Conservation (phyloP, 2,113 vertebrate genomes). For the Peromyscus maniculatus region DNA sequence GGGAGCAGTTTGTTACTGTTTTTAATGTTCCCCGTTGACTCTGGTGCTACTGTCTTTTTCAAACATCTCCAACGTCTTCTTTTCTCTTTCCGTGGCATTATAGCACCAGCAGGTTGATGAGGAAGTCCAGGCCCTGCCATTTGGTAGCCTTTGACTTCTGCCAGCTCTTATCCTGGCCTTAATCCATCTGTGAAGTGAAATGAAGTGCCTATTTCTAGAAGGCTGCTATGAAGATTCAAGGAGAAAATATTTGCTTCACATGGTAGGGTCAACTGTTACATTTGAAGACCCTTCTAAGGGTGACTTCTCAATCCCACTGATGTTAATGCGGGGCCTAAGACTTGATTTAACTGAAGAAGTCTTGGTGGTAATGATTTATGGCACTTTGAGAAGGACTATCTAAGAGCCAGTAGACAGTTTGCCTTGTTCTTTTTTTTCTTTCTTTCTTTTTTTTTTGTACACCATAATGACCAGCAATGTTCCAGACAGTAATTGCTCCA, state of each 20-base stretch:
- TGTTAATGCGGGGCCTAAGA: neutral
- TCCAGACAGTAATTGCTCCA: neutral
- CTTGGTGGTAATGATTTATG: neutral
- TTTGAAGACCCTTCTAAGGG: neutral
- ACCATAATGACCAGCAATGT: constrained; percentile 2
- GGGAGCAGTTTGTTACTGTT: constrained; percentile 5
- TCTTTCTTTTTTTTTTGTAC: neutral
- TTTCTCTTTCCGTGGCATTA: neutral
- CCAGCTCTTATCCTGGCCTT: neutral
- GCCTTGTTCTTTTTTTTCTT: neutral
- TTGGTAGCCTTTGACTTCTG: constrained; percentile 17
- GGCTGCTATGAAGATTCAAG: neutral
- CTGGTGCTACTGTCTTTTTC: neutral
- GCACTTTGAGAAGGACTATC: constrained; percentile 27
- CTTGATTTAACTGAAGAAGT: constrained; percentile 31
- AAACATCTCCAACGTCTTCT: neutral
- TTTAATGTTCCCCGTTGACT: neutral
- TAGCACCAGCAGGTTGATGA: neutral
- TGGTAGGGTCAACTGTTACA: neutral
- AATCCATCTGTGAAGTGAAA: neutral
- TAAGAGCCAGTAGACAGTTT: constrained; percentile 12
- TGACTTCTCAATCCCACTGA: neutral
- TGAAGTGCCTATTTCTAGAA: constrained; percentile 24
- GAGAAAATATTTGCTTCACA: constrained; percentile 34
- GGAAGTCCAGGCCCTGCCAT: neutral